A percentile compares a stretch with the other conserved stretches of the same genome.
phyloP scores from a whole-genome alignment of 1,140 invertebrate genomes.

The Penaeus vannamei region DNA sequence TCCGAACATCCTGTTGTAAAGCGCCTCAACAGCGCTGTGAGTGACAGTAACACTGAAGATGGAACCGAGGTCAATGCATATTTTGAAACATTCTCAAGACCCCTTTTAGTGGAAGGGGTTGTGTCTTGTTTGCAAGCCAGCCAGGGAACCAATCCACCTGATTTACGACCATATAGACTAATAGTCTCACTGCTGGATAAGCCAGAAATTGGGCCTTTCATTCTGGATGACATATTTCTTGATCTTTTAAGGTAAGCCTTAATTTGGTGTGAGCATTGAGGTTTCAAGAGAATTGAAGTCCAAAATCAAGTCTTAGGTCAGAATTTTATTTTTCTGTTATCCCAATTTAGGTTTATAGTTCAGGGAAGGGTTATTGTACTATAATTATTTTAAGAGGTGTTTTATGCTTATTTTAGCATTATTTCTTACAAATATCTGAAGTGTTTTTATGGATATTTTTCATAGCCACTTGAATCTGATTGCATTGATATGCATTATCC shows the following conservation, averaged over 20 bases:
- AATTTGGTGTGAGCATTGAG: not conserved
- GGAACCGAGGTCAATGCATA: slow-evolving; percentile 75
- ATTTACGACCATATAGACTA: slow-evolving; percentile 87
- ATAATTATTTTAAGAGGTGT: no score
- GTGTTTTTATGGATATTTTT: no score
- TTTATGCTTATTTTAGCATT: no score
- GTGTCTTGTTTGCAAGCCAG: slow-evolving; percentile 72
- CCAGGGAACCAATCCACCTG: slow-evolving; percentile 73
- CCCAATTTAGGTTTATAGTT: no score
- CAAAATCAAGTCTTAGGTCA: no score
- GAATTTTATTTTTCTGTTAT: no score
- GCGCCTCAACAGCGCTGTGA: slow-evolving; percentile 69
- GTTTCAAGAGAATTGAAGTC: no score
- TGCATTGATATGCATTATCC: no score
- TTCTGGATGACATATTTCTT: slow-evolving; percentile 88
- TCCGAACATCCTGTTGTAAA: slow-evolving; percentile 73
- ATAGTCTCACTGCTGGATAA: slow-evolving; percentile 91
- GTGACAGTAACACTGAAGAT: slow-evolving; percentile 69
- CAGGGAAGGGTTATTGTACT: no score
- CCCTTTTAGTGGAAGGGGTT: slow-evolving; percentile 74
- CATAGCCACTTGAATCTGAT: no score
- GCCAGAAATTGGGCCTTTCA: slow-evolving; percentile 87
- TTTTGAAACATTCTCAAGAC: slow-evolving; percentile 83
- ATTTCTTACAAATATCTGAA: no score
- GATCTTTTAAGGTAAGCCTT: slow-evolving; percentile 83